Conservation (phyloP, 2,797 vertebrate species). For the Mus minutoides region DNA sequence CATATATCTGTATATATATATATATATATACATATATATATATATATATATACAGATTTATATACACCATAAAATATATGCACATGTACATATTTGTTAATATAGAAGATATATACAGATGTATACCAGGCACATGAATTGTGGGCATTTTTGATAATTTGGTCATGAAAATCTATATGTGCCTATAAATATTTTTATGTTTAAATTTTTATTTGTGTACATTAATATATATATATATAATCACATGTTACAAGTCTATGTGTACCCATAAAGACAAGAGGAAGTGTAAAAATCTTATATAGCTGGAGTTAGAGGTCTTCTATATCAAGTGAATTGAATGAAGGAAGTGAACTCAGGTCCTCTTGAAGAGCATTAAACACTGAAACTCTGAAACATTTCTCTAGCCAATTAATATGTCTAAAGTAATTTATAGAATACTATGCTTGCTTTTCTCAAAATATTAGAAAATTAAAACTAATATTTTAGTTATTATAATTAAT, state of each 20-base stretch:
- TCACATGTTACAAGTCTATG: background rate
- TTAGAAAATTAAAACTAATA: background rate
- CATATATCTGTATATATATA: background rate
- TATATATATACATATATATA: background rate
- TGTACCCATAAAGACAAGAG: background rate
- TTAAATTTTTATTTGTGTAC: background rate
- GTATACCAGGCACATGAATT: background rate
- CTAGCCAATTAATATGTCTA: background rate
- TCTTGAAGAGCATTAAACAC: background rate
- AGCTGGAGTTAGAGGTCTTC: background rate
- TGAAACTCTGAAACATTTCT: background rate
- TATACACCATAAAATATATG: background rate
- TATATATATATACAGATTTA: background rate
- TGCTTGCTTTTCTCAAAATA: background rate
- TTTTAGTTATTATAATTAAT: background rate
- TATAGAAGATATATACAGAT: background rate
- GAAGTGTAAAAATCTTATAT: background rate
- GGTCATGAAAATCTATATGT: background rate
- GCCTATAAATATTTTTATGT: background rate
- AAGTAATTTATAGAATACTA: background rate
- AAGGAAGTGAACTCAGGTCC: background rate
- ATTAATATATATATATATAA: background rate
- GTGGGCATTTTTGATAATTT: background rate
- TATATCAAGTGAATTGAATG: background rate
- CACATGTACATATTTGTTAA: background rate